Evolutionary conservation across 2,888 invertebrate genomes (phyloP).

Genomic region (Chaitophorus viminalis): DNA sequence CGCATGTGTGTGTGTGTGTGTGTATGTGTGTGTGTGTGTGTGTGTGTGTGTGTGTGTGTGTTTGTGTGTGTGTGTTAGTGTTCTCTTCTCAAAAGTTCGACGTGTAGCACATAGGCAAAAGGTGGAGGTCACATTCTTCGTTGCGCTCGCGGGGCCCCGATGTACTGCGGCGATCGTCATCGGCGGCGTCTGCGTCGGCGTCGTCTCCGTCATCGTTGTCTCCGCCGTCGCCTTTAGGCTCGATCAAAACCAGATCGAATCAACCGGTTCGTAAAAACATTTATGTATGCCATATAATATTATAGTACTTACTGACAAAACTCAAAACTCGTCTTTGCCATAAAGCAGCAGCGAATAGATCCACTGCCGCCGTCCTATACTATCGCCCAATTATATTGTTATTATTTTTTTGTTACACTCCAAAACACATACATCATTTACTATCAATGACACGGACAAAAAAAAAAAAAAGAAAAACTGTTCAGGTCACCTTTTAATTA

Average conservation of each 20-base stretch:
- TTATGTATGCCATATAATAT: neutral
- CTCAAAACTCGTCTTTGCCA: conserved; percentile 40
- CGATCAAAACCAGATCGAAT: conserved; percentile 61
- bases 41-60: neutral
- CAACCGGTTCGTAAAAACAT: conserved; percentile 54
- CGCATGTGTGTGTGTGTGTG: too few relatives aligned
- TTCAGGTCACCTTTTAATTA: neutral
- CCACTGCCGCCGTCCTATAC: conserved; percentile 8
- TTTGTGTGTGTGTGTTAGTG: neutral
- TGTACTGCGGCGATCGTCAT: conserved; percentile 21
- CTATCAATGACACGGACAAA: too few relatives aligned
- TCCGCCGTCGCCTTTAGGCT: conserved; percentile 45
- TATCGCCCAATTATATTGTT: neutral
- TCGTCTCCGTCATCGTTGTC: neutral
- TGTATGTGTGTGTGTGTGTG: neutral
- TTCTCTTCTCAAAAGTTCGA: conserved; percentile 48
- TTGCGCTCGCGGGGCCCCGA: conserved; percentile 55
- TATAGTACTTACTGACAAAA: conserved; percentile 3
- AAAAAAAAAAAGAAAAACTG: neutral
- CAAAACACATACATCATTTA: too few relatives aligned
- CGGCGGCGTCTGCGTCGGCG: neutral
- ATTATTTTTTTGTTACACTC: too few relatives aligned
- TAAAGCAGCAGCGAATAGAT: conserved; percentile 29
- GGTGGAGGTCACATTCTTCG: conserved; percentile 59
- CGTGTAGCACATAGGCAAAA: conserved; percentile 38